Evolutionary conservation across 1,140 invertebrate species (phyloP), one percentile per base, ranked within the genome.

Genomic region (Brevipalpus yothersi): DNA sequence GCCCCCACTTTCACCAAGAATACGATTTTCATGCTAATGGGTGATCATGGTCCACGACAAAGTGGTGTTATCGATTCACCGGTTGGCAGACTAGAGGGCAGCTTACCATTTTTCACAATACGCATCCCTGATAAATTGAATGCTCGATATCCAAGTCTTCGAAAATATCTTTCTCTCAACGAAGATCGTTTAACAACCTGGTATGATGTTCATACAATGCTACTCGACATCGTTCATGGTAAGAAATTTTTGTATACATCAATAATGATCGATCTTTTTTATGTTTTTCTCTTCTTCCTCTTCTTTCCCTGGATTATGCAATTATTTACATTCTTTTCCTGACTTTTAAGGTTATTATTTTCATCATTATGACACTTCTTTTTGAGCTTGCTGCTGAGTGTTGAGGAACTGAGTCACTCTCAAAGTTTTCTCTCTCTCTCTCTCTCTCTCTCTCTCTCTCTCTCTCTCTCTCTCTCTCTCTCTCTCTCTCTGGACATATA

Each of bases 1-100:
- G 3, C 19, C 15, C 5, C 17, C 40, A 12, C 9, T 31, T 40
- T 60, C 53, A 71, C 86, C 9, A 45, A 63, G 42, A 58, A 62
- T 56, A 42, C 62, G 15, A 59, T 63, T n/a, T 13, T 63, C 9
- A 61, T 63, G 4, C 31, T 63, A n/a, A 58, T 61, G 55, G 61
- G 61, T 40, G 61, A 62, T 58, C 63, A 59, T 41, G 59, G 59
- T 4, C 45, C 56, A 40, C 53, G 61, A 12, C 56, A 57, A 56
- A 58, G 58, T 31, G 13, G 66, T 11, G 62, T 69, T 17, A 62
- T 68, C 56, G 49, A 62, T 41, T 65, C 61, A 21, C 64, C 63
- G 45, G 42, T 59, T 40, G 68, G 68, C 10, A 58, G 67, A 60
- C 61, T 69, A n/a, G 68, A 69, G 55, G 67, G 69, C 53, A 53